Conservation (phyloP, 1,140 invertebrate genomes). For the Philopotamus ludificatus region DNA sequence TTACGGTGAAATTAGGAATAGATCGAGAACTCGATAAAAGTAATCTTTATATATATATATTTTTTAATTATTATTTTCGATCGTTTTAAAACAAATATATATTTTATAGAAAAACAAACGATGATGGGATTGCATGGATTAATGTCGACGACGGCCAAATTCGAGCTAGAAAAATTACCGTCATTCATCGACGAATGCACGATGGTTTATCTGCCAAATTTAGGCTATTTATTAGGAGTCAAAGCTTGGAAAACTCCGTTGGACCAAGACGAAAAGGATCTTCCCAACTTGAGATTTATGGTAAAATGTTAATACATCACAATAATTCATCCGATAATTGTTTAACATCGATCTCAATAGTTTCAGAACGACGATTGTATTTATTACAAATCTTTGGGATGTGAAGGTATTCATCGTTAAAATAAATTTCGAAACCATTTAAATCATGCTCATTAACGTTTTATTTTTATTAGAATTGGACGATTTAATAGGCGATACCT, state of each 20-base stretch:
- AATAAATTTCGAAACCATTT: conserved; percentile 2
- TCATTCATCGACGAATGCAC: conserved; percentile 66
- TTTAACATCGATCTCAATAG: conserved; percentile 44
- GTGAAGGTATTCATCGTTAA: conserved; percentile 59
- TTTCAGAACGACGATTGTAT: conserved; percentile 66
- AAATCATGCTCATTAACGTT: conserved; percentile 5
- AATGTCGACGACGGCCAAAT: conserved; percentile 64
- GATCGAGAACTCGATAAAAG: conserved; percentile 67
- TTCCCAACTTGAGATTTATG: conserved; percentile 70
- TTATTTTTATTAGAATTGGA: conserved; percentile 70
- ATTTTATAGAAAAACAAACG: conserved; percentile 50
- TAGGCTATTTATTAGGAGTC: conserved; percentile 75
- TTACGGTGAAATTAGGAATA: conserved; percentile 67
- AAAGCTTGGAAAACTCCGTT: conserved; percentile 60
- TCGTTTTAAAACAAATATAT: conserved; percentile 6
- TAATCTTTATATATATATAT: conserved; percentile 48
- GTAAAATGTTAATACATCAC: conserved; percentile 46
- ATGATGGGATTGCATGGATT: conserved; percentile 58
- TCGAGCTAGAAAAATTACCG: conserved; percentile 68
- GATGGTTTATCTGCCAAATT: conserved; percentile 77
- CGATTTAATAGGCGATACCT: conserved; percentile 69
- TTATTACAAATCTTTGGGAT: conserved; percentile 74
- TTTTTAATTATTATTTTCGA: neutral
- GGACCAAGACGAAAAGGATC: conserved; percentile 54
- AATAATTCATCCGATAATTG: neutral